Percentiles rank a stretch among this genome's conserved stretches.
These are phyloP conservation scores for Temnothorax ravouxi DNA, from an alignment of 2,888 invertebrate genomes.

Conservation along the genomic window DNA sequence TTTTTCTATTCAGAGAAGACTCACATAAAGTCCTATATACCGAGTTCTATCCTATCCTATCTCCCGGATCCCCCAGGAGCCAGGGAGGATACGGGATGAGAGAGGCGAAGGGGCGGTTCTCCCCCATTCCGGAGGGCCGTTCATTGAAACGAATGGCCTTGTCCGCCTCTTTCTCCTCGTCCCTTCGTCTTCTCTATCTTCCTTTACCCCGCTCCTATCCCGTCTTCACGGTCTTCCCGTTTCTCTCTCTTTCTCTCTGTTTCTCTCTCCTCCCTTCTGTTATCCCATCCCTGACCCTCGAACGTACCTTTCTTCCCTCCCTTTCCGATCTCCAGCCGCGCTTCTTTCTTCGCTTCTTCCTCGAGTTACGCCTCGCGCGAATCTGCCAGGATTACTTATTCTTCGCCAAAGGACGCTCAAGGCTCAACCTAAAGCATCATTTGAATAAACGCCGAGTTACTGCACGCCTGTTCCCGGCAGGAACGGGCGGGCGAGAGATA, in stretches of 20 bases:
- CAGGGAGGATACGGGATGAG: conserved; percentile 52
- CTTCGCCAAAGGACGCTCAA: conserved; percentile 76
- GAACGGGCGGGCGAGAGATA: conserved; percentile 29
- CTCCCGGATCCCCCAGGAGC: conserved; percentile 75
- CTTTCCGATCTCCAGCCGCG: conserved; percentile 39
- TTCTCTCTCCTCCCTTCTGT: neutral
- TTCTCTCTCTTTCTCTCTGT: conserved; percentile 26
- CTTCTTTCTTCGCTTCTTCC: conserved; percentile 71
- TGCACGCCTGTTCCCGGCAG: conserved; percentile 65
- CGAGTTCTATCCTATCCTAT: conserved; percentile 76
- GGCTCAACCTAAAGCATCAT: conserved; percentile 83
- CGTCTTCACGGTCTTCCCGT: conserved; percentile 39
- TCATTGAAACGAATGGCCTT: conserved; percentile 85
- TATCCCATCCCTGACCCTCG: conserved; percentile 53
- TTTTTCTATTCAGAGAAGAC: conserved; percentile 83
- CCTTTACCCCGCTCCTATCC: conserved; percentile 17
- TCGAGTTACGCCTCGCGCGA: conserved; percentile 65
- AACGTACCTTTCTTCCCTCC: conserved; percentile 38
- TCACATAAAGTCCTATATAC: conserved; percentile 83
- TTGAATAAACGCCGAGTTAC: conserved; percentile 85
- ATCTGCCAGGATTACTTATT: conserved; percentile 82
- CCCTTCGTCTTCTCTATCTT: conserved; percentile 54
- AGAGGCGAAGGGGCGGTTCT: conserved; percentile 73
- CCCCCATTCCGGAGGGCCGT: conserved; percentile 78
- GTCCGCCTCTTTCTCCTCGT: conserved; percentile 72